Percentiles rank a stretch among this genome's conserved stretches.
Evolutionary conservation across 2,113 vertebrate genomes (phyloP).

Genomic region (Mesembrinibis cayennensis): DNA sequence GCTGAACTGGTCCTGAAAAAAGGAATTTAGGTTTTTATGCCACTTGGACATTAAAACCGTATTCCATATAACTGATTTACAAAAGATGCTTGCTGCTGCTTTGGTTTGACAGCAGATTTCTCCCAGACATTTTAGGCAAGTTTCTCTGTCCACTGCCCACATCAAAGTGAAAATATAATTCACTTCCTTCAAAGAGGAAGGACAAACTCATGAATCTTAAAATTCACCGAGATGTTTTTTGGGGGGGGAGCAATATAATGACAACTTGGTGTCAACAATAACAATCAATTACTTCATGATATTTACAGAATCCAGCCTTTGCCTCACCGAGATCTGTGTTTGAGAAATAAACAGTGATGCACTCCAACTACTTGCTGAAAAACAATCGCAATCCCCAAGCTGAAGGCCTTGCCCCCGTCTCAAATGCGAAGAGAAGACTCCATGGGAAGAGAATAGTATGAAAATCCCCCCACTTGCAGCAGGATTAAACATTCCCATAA

Average conservation of each 20-base stretch:
- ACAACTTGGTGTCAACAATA: background rate
- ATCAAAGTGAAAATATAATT: background rate
- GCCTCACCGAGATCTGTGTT: background rate
- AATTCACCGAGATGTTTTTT: background rate
- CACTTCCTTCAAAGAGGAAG: background rate
- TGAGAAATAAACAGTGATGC: background rate
- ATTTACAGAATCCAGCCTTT: background rate
- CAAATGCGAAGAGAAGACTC: background rate
- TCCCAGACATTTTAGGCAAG: background rate
- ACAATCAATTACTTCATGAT: background rate
- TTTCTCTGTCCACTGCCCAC: background rate
- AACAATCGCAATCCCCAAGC: background rate
- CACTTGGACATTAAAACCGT: background rate
- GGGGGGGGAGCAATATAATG: background rate
- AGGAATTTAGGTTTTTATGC: background rate
- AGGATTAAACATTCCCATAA: background rate
- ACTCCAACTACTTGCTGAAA: background rate
- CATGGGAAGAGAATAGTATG: background rate
- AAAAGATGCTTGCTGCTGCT: background rate
- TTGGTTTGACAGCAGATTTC: background rate
- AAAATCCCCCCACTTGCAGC: background rate
- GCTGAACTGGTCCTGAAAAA: background rate
- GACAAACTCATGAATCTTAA: background rate
- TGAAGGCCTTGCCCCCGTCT: background rate
- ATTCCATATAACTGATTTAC: background rate